Conservation (phyloP, 1,140 invertebrate genomes). For the Lucilia sericata region DNA sequence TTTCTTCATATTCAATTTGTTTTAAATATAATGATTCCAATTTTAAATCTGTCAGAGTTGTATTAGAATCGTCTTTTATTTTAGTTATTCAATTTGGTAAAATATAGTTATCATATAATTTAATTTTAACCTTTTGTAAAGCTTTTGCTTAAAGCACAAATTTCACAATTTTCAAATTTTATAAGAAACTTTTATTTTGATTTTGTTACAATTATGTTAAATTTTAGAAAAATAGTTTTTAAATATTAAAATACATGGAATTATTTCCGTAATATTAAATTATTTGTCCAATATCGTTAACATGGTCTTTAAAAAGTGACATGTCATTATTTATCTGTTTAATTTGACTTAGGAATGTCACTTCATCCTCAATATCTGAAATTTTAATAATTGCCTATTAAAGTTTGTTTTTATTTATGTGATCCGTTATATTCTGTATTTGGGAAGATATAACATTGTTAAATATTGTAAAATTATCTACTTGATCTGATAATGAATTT, state of each 20-base stretch:
- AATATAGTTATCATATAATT: background rate
- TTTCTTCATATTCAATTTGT: background rate
- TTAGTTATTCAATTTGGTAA: slow-evolving; percentile 2
- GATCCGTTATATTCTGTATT: slow-evolving; percentile 6
- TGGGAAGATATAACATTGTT: background rate
- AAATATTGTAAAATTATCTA: background rate
- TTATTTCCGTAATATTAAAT: slow-evolving; percentile 6
- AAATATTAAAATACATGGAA: background rate
- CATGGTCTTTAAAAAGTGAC: background rate
- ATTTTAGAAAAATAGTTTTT: background rate
- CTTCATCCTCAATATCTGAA: background rate
- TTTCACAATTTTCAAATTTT: slow-evolving; percentile 21
- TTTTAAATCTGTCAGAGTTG: background rate
- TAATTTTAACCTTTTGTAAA: slow-evolving; percentile 30
- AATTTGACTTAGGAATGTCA: slow-evolving; percentile 14
- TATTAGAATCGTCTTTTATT: background rate
- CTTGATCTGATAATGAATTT: background rate
- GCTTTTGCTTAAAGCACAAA: background rate
- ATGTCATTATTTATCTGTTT: slow-evolving; percentile 28
- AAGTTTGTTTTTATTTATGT: slow-evolving; percentile 6
- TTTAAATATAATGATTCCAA: background rate
- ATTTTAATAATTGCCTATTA: background rate
- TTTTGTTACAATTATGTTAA: background rate
- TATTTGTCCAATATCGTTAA: background rate
- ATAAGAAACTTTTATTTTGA: background rate